Percentiles rank a stretch among this genome's conserved stretches.
Conservation (phyloP, 2,797 vertebrate species). For the Lacerta bilineata region DNA sequence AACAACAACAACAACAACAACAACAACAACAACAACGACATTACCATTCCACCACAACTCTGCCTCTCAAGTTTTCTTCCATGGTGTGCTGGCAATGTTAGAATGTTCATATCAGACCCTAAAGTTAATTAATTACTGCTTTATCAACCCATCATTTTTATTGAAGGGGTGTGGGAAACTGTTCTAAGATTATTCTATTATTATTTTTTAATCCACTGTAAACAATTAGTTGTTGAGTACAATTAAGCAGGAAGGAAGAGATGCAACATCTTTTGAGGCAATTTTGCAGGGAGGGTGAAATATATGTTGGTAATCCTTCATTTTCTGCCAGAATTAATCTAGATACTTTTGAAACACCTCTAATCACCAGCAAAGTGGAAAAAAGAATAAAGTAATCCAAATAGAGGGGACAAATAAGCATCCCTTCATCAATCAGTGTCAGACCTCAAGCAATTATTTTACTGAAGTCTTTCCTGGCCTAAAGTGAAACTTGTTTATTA, state of each 20-base stretch:
- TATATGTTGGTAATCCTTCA: constrained; percentile 52
- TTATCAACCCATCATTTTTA: not conserved
- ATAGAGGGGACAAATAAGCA: constrained; percentile 46
- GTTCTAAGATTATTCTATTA: constrained; percentile 31
- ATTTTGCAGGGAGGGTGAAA: constrained; percentile 39
- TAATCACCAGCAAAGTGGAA: constrained; percentile 42
- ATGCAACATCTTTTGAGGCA: constrained; percentile 59
- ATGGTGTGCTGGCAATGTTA: not conserved
- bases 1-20: too few relatives aligned
- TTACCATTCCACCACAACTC: too few relatives aligned
- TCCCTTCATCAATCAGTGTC: constrained; percentile 47
- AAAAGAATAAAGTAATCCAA: constrained; percentile 52
- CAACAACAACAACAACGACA: too few relatives aligned
- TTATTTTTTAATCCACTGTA: constrained; percentile 62
- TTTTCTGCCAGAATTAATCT: constrained; percentile 61
- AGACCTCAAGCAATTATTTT: constrained; percentile 51
- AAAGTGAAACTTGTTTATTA: constrained; percentile 40
- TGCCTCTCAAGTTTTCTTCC: too few relatives aligned
- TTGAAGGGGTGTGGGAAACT: not conserved
- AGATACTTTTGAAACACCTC: constrained; percentile 40
- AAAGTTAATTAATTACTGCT: constrained; percentile 9
- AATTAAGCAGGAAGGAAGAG: constrained; percentile 66
- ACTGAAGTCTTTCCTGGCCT: constrained; percentile 43
- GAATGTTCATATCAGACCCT: constrained; percentile 1
- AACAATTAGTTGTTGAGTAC: constrained; percentile 64